Percentiles rank a stretch among this genome's conserved stretches.
Evolutionary conservation across 2,113 vertebrate genomes (phyloP).

Genomic region (Salvelinus namaycush): DNA sequence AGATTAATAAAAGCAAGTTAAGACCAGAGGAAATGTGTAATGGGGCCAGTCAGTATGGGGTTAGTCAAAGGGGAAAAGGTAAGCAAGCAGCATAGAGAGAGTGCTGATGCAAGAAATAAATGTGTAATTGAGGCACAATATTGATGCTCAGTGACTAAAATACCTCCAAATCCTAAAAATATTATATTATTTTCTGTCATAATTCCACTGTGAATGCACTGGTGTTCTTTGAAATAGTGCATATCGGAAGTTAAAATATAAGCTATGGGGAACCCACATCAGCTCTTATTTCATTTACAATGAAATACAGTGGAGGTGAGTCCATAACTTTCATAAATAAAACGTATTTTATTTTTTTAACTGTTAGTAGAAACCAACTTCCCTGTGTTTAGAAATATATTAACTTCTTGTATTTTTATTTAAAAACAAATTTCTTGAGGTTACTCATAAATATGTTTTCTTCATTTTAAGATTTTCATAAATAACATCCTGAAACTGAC

Average conservation of each 20-base stretch:
- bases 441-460: conserved; percentile 82
- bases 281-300: conserved; percentile 40
- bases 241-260: conserved; percentile 72
- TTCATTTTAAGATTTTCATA: conserved; percentile 77
- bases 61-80: conserved; percentile 58
- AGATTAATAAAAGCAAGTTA: conserved; percentile 62
- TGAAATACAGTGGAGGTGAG: conserved; percentile 50
- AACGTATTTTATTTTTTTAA: conserved; percentile 76
- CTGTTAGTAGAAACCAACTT: conserved; percentile 80
- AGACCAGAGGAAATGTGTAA: conserved; percentile 71
- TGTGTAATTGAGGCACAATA: conserved; percentile 77
- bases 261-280: conserved; percentile 48
- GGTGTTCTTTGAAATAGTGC: conserved; percentile 61
- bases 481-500: conserved; percentile 85
- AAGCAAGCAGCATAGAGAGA: conserved; percentile 72
- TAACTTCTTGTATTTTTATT: conserved; percentile 79
- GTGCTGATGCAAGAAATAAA: conserved; percentile 71
- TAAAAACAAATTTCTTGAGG: conserved; percentile 79
- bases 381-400: conserved; percentile 84
- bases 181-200: conserved; percentile 75
- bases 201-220: conserved; percentile 67
- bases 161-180: conserved; percentile 81
- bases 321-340: conserved; percentile 78
- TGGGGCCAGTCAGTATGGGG: conserved; percentile 72
- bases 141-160: conserved; percentile 78